Evolutionary conservation across 2,888 invertebrate species (phyloP).

Genomic region (Nymphalis c-album): DNA sequence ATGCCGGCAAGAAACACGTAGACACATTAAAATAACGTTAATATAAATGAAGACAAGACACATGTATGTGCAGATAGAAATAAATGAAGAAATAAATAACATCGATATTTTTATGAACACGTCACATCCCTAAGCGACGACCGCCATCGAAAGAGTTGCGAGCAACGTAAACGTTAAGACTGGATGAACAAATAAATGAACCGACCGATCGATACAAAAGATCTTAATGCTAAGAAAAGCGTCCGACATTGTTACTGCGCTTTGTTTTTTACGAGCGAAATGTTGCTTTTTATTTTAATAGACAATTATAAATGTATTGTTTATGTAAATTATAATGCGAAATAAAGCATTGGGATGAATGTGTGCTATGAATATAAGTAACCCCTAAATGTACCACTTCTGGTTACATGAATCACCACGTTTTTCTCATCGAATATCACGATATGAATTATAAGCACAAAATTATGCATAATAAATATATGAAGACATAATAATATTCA

Average conservation of each 20-base stretch:
- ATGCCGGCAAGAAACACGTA: no score
- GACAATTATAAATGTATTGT: neutral
- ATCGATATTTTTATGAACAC: neutral
- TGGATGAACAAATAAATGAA: constrained; percentile 79
- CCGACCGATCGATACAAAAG: constrained; percentile 63
- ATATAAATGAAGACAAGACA: no score
- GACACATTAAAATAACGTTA: no score
- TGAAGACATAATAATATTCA: no score
- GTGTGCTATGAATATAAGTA: neutral
- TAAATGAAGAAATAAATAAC: no score
- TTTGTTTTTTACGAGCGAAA: constrained; percentile 43
- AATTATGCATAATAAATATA: no score
- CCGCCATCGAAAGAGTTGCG: constrained; percentile 71
- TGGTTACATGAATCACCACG: neutral
- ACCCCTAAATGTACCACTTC: no score
- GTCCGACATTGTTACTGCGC: constrained; percentile 50
- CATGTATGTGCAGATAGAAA: no score
- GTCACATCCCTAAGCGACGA: constrained; percentile 36
- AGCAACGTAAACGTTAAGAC: constrained; percentile 70
- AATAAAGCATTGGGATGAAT: neutral
- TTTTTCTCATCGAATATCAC: no score
- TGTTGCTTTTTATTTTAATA: constrained; percentile 10
- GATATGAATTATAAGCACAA: no score
- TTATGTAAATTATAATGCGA: neutral
- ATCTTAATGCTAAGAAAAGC: constrained; percentile 56